Conservation (phyloP, 1,140 invertebrate genomes). For the Oncopodura yosiiana region DNA sequence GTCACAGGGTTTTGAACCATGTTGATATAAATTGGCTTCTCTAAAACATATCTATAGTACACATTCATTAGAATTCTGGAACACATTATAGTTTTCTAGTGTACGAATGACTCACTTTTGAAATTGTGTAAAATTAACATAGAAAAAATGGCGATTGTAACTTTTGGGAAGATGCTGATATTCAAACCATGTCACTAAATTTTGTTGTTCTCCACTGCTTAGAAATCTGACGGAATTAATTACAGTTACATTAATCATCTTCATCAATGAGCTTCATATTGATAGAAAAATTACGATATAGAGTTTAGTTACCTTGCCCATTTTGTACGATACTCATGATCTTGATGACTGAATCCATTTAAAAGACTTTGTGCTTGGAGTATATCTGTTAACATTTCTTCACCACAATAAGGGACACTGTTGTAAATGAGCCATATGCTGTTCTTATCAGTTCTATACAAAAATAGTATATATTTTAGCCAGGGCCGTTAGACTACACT, state of each 20-base stretch:
- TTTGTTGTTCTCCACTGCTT: constrained; percentile 36
- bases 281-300: neutral
- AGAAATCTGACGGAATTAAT: constrained; percentile 33
- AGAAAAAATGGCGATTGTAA: constrained; percentile 52
- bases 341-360: constrained; percentile 51
- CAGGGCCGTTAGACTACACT: neutral
- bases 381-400: constrained; percentile 55
- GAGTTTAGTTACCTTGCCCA: constrained; percentile 36
- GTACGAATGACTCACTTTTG: constrained; percentile 24
- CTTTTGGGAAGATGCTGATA: constrained; percentile 38
- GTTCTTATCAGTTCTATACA: constrained; percentile 17
- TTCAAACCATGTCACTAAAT: constrained; percentile 38
- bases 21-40: constrained; percentile 52
- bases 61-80: neutral
- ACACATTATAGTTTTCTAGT: neutral
- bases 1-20: constrained; percentile 53
- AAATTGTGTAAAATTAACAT: constrained; percentile 51
- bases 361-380: constrained; percentile 50
- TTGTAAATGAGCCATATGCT: constrained; percentile 50
- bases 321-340: constrained; percentile 38
- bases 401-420: constrained; percentile 52
- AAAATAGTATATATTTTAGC: neutral
- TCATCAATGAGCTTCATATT: neutral
- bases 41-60: constrained; percentile 20
- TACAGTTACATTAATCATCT: constrained; percentile 1